Evolutionary conservation across 2,113 vertebrate genomes (phyloP).

Genomic region (Pterocles gutturalis): DNA sequence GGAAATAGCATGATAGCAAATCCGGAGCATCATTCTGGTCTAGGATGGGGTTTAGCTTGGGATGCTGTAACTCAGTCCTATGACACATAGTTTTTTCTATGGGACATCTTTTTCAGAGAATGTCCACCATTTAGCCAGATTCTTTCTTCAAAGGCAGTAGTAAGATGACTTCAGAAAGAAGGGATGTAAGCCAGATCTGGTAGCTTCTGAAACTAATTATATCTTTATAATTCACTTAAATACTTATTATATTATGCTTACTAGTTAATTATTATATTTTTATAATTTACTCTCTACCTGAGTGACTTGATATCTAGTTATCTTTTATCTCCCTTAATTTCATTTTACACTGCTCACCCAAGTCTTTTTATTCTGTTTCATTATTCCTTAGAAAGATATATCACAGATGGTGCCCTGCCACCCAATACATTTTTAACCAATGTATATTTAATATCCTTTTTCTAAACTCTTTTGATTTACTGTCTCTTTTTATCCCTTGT

Average conservation of each 20-base stretch:
- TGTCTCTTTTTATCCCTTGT: not conserved
- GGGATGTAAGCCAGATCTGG: not conserved
- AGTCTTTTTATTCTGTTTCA: not conserved
- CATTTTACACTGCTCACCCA: not conserved
- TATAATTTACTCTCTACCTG: not conserved
- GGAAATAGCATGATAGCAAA: not conserved
- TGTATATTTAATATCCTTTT: slow-evolving; percentile 9
- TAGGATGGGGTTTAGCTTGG: not conserved
- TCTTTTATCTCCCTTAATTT: not conserved
- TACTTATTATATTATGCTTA: not conserved
- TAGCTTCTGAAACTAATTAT: not conserved
- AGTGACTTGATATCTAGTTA: not conserved
- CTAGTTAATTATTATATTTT: not conserved
- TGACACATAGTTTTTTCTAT: not conserved
- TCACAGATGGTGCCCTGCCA: not conserved
- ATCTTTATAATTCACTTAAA: not conserved
- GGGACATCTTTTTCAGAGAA: not conserved
- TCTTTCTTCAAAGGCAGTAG: not conserved
- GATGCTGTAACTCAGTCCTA: not conserved
- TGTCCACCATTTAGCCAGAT: not conserved
- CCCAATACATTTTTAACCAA: not conserved
- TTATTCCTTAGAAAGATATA: not conserved
- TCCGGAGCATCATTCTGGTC: not conserved
- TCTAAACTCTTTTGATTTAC: slow-evolving; percentile 35
- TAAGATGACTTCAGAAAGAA: not conserved